These are phyloP conservation scores for Macrosteles quadrilineatus DNA, from an alignment of 1,140 invertebrate genomes.

Conservation along the genomic window DNA sequence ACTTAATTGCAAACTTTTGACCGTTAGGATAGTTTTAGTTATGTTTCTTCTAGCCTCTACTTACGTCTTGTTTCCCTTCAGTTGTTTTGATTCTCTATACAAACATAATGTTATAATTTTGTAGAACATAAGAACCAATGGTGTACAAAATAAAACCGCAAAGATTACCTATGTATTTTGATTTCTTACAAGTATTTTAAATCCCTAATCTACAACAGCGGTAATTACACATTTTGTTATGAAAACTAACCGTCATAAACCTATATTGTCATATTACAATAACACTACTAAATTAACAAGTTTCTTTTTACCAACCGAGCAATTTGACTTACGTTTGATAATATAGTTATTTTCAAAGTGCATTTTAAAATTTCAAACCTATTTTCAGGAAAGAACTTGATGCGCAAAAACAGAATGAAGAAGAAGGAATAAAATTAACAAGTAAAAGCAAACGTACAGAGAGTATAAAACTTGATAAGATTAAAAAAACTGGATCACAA, in stretches of 20 bases:
- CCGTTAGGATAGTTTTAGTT: no score
- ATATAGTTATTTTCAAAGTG: neutral
- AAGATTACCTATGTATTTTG: no score
- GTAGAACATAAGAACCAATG: no score
- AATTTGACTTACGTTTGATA: neutral
- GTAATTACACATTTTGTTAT: no score
- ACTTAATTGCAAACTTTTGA: no score
- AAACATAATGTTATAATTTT: no score
- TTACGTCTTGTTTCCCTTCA: no score
- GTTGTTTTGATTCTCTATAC: no score
- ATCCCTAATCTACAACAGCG: no score
- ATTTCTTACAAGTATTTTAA: no score
- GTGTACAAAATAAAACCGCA: no score
- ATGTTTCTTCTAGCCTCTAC: no score
- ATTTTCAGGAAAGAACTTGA: conserved; percentile 12
- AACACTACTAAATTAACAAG: neutral
- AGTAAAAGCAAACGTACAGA: neutral
- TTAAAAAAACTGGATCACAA: neutral
- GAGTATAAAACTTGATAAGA: neutral
- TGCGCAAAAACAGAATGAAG: neutral
- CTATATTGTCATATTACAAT: neutral
- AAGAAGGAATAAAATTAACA: neutral
- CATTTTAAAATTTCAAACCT: neutral
- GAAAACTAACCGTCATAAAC: neutral
- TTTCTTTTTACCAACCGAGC: neutral